Conservation (phyloP, 2,797 vertebrate genomes). For the Columba guinea region DNA sequence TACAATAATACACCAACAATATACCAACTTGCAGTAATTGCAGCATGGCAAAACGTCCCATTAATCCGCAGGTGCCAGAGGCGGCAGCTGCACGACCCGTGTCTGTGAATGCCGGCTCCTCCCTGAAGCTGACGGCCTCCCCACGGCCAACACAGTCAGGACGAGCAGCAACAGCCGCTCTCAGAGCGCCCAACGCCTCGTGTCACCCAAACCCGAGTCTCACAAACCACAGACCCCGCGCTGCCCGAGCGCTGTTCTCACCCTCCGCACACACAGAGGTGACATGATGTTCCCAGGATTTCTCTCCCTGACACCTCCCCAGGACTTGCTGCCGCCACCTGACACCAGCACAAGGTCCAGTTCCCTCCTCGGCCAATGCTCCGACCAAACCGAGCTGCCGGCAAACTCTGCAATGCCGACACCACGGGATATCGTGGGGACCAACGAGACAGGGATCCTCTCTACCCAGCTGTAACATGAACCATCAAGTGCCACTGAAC, state of each 20-base stretch:
- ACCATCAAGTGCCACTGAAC: background rate
- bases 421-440: accelerated
- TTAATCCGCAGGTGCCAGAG: background rate
- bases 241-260: background rate
- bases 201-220: background rate
- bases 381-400: background rate
- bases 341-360: background rate
- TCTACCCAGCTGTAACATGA: background rate
- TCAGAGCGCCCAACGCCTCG: background rate
- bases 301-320: background rate
- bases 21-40: background rate
- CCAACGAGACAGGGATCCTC: background rate
- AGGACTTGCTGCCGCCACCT: background rate
- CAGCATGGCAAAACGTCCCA: background rate
- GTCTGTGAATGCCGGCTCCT: background rate
- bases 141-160: background rate
- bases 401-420: background rate
- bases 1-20: background rate
- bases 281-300: background rate
- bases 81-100: background rate
- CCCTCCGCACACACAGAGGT: background rate
- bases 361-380: background rate
- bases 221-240: background rate
- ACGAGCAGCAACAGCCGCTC: background rate
- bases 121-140: background rate